Percentiles rank a stretch among this genome's conserved stretches.
These are phyloP conservation scores for Sinelater perroti DNA, from an alignment of 2,888 invertebrate species.

Conservation along the genomic window DNA sequence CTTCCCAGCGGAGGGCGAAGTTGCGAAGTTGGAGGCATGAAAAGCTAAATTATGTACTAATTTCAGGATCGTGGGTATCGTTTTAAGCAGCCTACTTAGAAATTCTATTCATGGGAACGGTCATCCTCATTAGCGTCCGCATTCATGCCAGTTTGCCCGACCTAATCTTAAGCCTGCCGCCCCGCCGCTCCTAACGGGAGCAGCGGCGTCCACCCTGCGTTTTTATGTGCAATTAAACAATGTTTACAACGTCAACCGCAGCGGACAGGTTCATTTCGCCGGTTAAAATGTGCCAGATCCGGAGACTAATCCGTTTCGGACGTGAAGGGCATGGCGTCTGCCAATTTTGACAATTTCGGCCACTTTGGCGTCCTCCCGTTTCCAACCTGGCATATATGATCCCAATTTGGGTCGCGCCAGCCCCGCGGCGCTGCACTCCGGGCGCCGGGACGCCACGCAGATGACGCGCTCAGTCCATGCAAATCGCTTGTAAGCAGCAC, in stretches of 20 bases:
- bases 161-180: slow-evolving; percentile 26
- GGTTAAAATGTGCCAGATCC: slow-evolving; percentile 8
- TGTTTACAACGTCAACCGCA: slow-evolving; percentile 16
- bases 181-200: neutral
- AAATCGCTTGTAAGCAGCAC: slow-evolving; percentile 48
- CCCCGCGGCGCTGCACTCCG: slow-evolving; percentile 20
- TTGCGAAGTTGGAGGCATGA: slow-evolving; percentile 23
- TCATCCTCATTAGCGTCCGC: slow-evolving; percentile 32
- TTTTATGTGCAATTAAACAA: slow-evolving; percentile 26
- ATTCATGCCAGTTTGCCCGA: slow-evolving; percentile 28
- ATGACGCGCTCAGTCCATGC: slow-evolving; percentile 50
- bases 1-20: slow-evolving; percentile 17
- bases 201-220: too few relatives aligned
- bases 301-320: slow-evolving; percentile 11
- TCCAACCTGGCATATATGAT: slow-evolving; percentile 18
- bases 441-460: slow-evolving; percentile 38
- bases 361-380: neutral
- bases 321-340: slow-evolving; percentile 11
- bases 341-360: neutral
- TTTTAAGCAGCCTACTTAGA: slow-evolving; percentile 35
- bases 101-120: slow-evolving; percentile 36
- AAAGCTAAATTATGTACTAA: slow-evolving; percentile 35
- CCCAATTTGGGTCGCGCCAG: slow-evolving; percentile 23
- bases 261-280: slow-evolving; percentile 17
- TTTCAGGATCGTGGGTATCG: slow-evolving; percentile 33